Percentiles rank a stretch among this genome's conserved stretches.
phyloP scores from a whole-genome alignment of 2,797 vertebrate species.

The Lithobates sylvaticus region DNA sequence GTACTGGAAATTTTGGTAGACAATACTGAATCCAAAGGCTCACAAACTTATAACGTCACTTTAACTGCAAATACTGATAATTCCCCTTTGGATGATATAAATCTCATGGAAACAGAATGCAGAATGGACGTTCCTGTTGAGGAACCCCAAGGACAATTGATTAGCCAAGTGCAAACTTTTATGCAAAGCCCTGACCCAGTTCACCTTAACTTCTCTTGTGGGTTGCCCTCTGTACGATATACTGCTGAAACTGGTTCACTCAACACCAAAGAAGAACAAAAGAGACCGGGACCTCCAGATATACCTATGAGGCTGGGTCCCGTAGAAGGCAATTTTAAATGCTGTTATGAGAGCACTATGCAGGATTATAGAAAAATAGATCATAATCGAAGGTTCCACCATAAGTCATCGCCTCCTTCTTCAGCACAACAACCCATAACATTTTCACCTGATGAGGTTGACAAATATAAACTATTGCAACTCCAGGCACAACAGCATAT shows the following conservation, averaged over 20 bases:
- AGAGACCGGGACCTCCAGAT: conserved; percentile 64
- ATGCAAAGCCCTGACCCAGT: conserved; percentile 72
- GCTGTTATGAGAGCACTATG: conserved; percentile 68
- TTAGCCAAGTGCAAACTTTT: conserved; percentile 71
- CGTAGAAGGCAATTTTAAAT: conserved; percentile 68
- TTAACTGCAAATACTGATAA: conserved; percentile 64
- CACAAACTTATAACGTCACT: conserved; percentile 61
- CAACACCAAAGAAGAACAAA: conserved; percentile 77
- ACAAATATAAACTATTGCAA: conserved; percentile 93
- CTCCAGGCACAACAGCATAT: conserved; percentile 95
- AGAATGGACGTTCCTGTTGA: conserved; percentile 70
- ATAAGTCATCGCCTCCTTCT: conserved; percentile 75
- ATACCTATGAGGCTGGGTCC: conserved; percentile 65
- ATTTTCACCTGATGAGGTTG: conserved; percentile 94
- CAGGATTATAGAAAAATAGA: conserved; percentile 70
- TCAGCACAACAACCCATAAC: conserved; percentile 84
- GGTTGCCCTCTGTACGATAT: conserved; percentile 72
- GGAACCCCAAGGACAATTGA: conserved; percentile 68
- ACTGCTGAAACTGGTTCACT: conserved; percentile 70
- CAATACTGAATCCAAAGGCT: conserved; percentile 62
- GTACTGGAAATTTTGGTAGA: conserved; percentile 65
- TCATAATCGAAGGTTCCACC: conserved; percentile 67
- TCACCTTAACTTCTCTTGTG: conserved; percentile 75
- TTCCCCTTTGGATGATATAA: conserved; percentile 71
- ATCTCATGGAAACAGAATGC: conserved; percentile 66